phyloP scores from a whole-genome alignment of 2,113 vertebrate genomes.

The Eulemur macaco region DNA sequence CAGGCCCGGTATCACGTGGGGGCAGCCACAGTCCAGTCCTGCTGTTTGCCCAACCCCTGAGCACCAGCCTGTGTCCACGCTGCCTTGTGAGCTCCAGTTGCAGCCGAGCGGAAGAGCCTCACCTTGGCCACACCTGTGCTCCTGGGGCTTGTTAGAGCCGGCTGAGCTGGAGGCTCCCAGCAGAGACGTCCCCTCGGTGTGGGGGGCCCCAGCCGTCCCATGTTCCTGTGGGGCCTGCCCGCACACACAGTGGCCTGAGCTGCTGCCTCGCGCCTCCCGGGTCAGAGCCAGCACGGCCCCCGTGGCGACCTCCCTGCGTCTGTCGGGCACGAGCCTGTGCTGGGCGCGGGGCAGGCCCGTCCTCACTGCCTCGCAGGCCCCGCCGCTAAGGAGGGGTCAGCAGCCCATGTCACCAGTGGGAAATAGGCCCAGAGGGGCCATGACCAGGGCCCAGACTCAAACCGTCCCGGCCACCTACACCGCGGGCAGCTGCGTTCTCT shows the following conservation, averaged over 20 bases:
- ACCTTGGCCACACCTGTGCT: not conserved
- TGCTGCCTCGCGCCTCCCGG: not conserved
- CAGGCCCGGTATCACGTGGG: not conserved
- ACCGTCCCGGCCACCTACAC: not conserved
- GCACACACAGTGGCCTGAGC: not conserved
- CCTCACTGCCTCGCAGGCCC: not conserved
- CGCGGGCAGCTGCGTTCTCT: fast-evolving
- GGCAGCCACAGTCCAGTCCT: not conserved
- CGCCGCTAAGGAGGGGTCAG: not conserved
- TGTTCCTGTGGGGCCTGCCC: not conserved
- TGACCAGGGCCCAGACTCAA: not conserved
- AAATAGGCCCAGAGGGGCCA: not conserved
- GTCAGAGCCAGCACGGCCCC: not conserved
- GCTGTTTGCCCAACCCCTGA: not conserved
- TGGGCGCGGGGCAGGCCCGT: not conserved
- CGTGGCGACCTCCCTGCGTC: not conserved
- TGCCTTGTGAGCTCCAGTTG: not conserved
- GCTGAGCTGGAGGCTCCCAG: too few species aligned
- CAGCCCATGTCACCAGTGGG: not conserved
- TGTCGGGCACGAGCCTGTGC: not conserved
- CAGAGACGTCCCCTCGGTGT: not conserved
- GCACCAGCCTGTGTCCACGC: too few species aligned
- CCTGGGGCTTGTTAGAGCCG: not conserved
- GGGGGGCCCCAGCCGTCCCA: not conserved
- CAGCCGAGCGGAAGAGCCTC: not conserved